These are phyloP conservation scores for Coelopa frigida DNA, from an alignment of 1,140 invertebrate species.

Conservation along the genomic window DNA sequence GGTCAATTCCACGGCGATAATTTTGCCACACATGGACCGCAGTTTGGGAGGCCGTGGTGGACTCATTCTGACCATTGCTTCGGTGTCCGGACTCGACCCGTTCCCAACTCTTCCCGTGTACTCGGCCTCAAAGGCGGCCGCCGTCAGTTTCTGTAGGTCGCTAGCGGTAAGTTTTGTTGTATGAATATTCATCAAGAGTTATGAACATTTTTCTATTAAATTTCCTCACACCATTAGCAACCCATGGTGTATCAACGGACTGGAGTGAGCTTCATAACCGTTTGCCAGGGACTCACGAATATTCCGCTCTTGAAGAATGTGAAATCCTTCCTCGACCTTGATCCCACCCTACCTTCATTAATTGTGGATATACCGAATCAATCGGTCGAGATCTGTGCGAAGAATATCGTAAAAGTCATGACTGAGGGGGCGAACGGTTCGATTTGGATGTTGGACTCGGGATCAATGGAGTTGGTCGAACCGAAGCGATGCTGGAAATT, in stretches of 20 bases:
- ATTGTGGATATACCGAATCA: constrained; percentile 36
- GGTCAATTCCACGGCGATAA: constrained; percentile 34
- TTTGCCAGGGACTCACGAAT: too few species aligned
- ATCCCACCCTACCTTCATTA: too few species aligned
- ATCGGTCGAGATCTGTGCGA: constrained; percentile 24
- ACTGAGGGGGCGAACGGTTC: constrained; percentile 31
- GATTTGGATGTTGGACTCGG: constrained; percentile 37
- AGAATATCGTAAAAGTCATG: constrained; percentile 36
- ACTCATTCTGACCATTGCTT: constrained; percentile 57
- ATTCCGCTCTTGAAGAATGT: too few species aligned
- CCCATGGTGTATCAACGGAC: constrained; percentile 32
- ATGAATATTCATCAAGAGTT: too few species aligned
- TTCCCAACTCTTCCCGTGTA: constrained; percentile 10
- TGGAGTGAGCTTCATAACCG: too few species aligned
- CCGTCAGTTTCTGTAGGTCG: constrained; percentile 13
- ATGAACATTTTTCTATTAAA: too few species aligned
- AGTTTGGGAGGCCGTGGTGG: constrained; percentile 55
- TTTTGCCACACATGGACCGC: constrained; percentile 49
- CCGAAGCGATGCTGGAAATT: constrained; percentile 37
- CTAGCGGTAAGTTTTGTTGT: constrained; percentile 9
- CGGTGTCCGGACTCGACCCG: constrained; percentile 40
- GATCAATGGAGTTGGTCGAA: constrained; percentile 29
- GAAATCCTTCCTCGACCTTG: too few species aligned
- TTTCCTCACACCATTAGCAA: too few species aligned
- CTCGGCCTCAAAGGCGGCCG: constrained; percentile 14